Evolutionary conservation across 2,797 vertebrate genomes (phyloP), one percentile per base, ranked within the genome.

Genomic region (Falco cherrug): DNA sequence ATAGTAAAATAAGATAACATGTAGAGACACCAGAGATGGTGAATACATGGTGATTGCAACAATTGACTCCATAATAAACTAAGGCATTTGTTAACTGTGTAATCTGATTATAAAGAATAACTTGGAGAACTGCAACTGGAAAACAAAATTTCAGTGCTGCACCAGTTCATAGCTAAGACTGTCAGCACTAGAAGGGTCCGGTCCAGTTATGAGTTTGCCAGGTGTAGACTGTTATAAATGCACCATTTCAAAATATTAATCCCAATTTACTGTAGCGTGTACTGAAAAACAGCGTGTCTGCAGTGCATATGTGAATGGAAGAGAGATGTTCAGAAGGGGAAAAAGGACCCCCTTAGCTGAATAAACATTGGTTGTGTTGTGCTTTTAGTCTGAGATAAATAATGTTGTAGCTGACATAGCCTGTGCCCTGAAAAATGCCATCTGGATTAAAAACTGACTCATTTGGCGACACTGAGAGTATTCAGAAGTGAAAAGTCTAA

Each of bases 321-420:
- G 35, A 53, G 37, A 45, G 37, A 54, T n/a, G n/a, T 25, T 68
- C 13, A 17, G 43, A 37, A 69, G 15, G 78, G 56, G 37, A 59
- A 88, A 53, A 4, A 56, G 22, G 16, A 43, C 9, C 86, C 29
- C 10, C 25, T 83, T 60, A 70, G 17, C 73, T 75, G 41, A 41
- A 33, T 53, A 64, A 84, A 86, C 65, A 12, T 4, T 11, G 31
- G 29, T 68, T 47, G 29, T 59, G 43, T 37, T 91, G 22, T 35
- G n/a, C 54, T 93, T 84, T 50, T 43, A 92, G 63, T 74, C 6
- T 25, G 73, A 95, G 75, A 81, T 35, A 88, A 95, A 82, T 89
- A 47, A 63, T 39, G 29, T 25, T 48, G 16, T 69, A 16, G 19
- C 31, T 73, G 71, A 29, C 29, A 73, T 59, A 93, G 37, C n/a